Evolutionary conservation across 2,113 vertebrate genomes (phyloP).

Genomic region (Sardina pilchardus): DNA sequence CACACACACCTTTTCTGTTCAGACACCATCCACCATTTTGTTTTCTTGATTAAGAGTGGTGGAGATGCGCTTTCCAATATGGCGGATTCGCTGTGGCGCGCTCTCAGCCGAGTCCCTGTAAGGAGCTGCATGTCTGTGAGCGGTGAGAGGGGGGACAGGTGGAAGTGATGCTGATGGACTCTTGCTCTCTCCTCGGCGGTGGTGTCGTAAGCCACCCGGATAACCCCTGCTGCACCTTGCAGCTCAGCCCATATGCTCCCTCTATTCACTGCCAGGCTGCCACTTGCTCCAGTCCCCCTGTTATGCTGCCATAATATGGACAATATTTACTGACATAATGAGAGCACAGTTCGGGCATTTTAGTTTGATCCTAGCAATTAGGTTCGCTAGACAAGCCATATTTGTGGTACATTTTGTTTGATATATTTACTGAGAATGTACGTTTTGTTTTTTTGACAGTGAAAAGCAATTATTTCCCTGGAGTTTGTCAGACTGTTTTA

Average conservation of each 20-base stretch:
- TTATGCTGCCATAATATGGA: constrained; percentile 20
- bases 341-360: background rate
- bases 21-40: constrained; percentile 37
- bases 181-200: background rate
- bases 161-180: constrained; percentile 22
- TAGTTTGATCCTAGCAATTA: background rate
- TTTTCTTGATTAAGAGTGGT: constrained; percentile 38
- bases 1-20: background rate
- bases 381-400: background rate
- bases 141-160: background rate
- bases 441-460: background rate
- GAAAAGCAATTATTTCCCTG: background rate
- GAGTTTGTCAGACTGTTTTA: background rate
- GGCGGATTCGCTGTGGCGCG: background rate
- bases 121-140: background rate
- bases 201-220: constrained; percentile 42
- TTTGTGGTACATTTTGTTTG: background rate
- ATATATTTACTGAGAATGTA: background rate
- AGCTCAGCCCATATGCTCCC: constrained; percentile 58
- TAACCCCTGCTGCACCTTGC: constrained; percentile 43
- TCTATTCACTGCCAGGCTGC: constrained; percentile 54
- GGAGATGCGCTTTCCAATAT: constrained; percentile 19
- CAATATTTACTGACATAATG: background rate
- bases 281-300: constrained; percentile 15
- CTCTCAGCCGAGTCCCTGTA: background rate